These are phyloP conservation scores for Sylvicola cinctus DNA, from an alignment of 2,888 invertebrate genomes.

Conservation along the genomic window DNA sequence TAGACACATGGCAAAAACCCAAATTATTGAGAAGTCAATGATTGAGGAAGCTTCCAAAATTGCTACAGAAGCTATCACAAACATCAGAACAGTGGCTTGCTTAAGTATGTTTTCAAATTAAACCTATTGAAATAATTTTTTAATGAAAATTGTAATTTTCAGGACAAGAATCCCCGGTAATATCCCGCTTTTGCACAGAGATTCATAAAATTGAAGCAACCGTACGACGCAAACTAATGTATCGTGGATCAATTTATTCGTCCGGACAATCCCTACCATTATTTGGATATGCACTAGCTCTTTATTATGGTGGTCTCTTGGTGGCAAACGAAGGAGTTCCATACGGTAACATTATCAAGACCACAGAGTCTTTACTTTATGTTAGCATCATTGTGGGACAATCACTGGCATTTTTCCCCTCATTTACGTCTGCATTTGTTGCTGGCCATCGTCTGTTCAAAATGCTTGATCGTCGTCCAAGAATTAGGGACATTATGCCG, in stretches of 20 bases:
- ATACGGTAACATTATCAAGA: conserved; percentile 53
- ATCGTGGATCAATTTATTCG: conserved; percentile 47
- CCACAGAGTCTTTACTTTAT: conserved; percentile 34
- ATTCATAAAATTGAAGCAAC: conserved; percentile 29
- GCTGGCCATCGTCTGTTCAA: conserved; percentile 48
- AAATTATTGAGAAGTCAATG: conserved; percentile 37
- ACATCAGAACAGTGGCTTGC: conserved; percentile 49
- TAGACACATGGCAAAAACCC: conserved; percentile 36
- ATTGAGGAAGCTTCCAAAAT: conserved; percentile 46
- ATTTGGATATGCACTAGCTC: conserved; percentile 46
- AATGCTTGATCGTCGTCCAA: conserved; percentile 37
- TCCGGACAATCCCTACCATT: conserved; percentile 50
- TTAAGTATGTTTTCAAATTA: conserved; percentile 19
- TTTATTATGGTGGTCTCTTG: conserved; percentile 52
- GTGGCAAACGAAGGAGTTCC: conserved; percentile 38
- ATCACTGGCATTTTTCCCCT: conserved; percentile 55
- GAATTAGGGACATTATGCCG: conserved; percentile 20
- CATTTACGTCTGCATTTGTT: conserved; percentile 50
- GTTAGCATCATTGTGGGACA: conserved; percentile 66
- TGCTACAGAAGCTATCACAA: conserved; percentile 51
- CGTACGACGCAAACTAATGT: conserved; percentile 32
- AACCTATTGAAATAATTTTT: not conserved
- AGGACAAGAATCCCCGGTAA: conserved; percentile 38
- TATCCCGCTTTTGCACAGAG: conserved; percentile 35
- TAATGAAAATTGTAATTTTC: not conserved